Conservation (phyloP, 2,797 vertebrate species). For the Aeoliscus strigatus region DNA sequence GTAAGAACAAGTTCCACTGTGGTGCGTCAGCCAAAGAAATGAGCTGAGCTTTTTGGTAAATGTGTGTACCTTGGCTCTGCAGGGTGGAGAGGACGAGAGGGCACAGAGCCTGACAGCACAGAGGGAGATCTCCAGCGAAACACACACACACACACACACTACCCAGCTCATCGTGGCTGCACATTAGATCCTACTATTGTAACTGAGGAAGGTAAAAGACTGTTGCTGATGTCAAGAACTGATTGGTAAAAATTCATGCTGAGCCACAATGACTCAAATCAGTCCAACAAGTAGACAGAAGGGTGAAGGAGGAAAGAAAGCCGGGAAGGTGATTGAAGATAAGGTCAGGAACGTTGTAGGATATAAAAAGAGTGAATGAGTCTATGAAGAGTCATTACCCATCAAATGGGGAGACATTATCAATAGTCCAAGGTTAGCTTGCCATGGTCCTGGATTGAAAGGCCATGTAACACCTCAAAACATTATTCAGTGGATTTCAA, state of each 20-base stretch:
- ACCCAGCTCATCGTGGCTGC: conserved; percentile 54
- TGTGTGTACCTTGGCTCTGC: conserved; percentile 34
- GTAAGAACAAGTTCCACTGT: conserved; percentile 40
- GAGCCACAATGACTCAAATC: conserved; percentile 40
- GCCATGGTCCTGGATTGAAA: conserved; percentile 29
- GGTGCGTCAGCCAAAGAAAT: conserved; percentile 23
- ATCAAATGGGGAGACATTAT: conserved; percentile 74
- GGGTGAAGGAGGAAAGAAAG: conserved; percentile 31
- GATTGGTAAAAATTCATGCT: conserved; percentile 24
- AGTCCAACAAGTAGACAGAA: conserved; percentile 46
- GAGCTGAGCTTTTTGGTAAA: conserved; percentile 42
- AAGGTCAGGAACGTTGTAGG: conserved; percentile 23
- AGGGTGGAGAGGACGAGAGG: conserved; percentile 50
- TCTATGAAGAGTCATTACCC: conserved; percentile 67
- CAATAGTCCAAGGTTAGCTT: conserved; percentile 77
- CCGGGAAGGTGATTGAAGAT: conserved; percentile 24
- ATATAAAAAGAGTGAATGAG: conserved; percentile 56
- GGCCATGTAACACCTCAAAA: conserved; percentile 26
- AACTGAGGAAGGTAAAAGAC: conserved; percentile 53
- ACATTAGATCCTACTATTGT: conserved; percentile 73
- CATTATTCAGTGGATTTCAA: no score
- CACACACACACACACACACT: conserved; percentile 34
- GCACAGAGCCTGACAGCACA: no score
- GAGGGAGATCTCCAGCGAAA: conserved; percentile 36
- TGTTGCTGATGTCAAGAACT: conserved; percentile 27